phyloP scores from a whole-genome alignment of 1,140 invertebrate species.

The Calycopis cecrops region DNA sequence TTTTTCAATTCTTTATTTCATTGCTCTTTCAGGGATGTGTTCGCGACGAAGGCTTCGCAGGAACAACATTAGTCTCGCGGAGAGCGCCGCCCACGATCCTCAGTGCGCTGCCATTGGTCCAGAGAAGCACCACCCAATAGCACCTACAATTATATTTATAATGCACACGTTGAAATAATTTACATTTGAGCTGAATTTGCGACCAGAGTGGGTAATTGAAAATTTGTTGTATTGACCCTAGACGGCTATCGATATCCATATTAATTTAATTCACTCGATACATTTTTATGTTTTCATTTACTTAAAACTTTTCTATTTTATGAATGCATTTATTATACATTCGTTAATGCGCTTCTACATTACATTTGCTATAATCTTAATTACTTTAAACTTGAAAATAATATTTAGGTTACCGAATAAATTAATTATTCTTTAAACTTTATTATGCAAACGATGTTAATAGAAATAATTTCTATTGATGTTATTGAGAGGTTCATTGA shows the following conservation, averaged over 20 bases:
- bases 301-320: conserved; percentile 3
- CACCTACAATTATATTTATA: conserved; percentile 74
- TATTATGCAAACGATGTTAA: too few relatives aligned
- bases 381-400: too few relatives aligned
- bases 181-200: conserved; percentile 73
- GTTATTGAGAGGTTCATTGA: not conserved
- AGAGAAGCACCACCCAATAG: conserved; percentile 46
- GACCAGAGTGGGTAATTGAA: conserved; percentile 69
- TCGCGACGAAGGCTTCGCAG: conserved; percentile 58
- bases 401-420: too few relatives aligned
- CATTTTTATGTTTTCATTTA: conserved; percentile 25
- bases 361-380: too few relatives aligned
- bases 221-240: conserved; percentile 71
- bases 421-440: too few relatives aligned
- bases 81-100: conserved; percentile 47
- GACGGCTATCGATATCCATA: conserved; percentile 47
- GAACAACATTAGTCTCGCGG: conserved; percentile 62
- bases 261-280: conserved; percentile 47
- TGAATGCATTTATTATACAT: not conserved
- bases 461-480: too few relatives aligned
- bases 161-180: conserved; percentile 71
- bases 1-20: too few relatives aligned
- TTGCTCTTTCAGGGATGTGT: conserved; percentile 23
- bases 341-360: too few relatives aligned
- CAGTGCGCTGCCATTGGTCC: conserved; percentile 46